Conservation (phyloP, 2,113 vertebrate species). For the Puffinus mauretanicus region DNA sequence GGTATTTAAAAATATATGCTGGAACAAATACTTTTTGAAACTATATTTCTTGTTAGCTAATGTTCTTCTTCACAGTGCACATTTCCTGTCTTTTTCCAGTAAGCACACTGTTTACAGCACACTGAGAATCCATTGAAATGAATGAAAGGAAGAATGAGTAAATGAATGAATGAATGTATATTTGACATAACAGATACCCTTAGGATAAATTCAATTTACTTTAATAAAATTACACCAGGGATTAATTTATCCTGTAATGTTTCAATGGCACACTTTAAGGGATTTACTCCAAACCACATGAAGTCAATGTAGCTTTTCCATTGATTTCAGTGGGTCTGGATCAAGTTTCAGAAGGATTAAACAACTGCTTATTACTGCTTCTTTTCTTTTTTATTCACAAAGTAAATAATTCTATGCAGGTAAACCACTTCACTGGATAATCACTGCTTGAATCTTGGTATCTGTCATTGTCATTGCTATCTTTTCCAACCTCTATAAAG, state of each 20-base stretch:
- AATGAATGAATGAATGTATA: background rate
- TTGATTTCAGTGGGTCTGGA: background rate
- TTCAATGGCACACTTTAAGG: background rate
- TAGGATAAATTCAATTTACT: background rate
- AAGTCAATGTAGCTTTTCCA: background rate
- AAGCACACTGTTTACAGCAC: background rate
- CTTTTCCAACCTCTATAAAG: background rate
- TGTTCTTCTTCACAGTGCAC: background rate
- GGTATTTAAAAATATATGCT: background rate
- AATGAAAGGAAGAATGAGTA: background rate
- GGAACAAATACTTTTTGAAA: background rate
- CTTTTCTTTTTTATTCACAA: background rate
- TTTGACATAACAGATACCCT: background rate
- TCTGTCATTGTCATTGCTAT: background rate
- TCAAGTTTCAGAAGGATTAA: background rate
- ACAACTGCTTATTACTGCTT: background rate
- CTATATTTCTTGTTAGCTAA: background rate
- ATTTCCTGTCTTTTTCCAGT: slow-evolving; percentile 43
- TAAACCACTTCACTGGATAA: background rate
- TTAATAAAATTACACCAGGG: background rate
- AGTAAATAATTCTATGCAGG: background rate
- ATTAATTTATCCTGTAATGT: background rate
- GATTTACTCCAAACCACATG: background rate
- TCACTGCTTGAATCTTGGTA: background rate
- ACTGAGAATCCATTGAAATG: background rate